phyloP scores from a whole-genome alignment of 2,113 vertebrate species.

The Atherinomorus stipes region DNA sequence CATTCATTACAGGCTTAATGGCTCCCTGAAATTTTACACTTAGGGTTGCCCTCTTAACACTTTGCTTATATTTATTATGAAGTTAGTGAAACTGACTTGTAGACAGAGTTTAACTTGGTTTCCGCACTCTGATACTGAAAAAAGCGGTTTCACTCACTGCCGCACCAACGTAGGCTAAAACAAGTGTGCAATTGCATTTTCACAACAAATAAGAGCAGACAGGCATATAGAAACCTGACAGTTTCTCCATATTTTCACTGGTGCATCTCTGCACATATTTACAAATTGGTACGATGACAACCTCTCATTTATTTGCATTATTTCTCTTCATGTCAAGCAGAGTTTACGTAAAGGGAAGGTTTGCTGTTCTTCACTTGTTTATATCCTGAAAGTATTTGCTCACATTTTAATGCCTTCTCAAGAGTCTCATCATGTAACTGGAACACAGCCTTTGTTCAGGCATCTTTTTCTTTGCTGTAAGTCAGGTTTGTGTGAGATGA shows the following conservation, averaged over 20 bases:
- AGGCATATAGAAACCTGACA: not conserved
- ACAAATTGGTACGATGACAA: not conserved
- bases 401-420: not conserved
- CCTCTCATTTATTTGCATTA: not conserved
- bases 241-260: constrained; percentile 1
- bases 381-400: not conserved
- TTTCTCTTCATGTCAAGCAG: not conserved
- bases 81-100: not conserved
- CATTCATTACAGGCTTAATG: not conserved
- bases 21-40: not conserved
- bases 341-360: not conserved
- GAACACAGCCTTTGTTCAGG: not conserved
- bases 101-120: not conserved
- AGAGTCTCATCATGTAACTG: not conserved
- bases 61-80: not conserved
- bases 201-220: constrained; percentile 3
- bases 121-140: constrained; percentile 7
- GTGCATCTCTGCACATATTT: not conserved
- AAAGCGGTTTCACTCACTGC: not conserved
- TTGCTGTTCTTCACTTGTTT: not conserved
- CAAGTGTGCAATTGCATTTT: constrained; percentile 24
- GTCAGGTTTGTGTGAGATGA: constrained; percentile 14
- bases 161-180: not conserved
- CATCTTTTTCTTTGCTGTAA: no score
- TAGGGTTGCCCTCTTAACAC: not conserved